Base-by-base conservation (phyloP, 2,797 vertebrate species). In the Gephyroberyx darwinii region DNA sequence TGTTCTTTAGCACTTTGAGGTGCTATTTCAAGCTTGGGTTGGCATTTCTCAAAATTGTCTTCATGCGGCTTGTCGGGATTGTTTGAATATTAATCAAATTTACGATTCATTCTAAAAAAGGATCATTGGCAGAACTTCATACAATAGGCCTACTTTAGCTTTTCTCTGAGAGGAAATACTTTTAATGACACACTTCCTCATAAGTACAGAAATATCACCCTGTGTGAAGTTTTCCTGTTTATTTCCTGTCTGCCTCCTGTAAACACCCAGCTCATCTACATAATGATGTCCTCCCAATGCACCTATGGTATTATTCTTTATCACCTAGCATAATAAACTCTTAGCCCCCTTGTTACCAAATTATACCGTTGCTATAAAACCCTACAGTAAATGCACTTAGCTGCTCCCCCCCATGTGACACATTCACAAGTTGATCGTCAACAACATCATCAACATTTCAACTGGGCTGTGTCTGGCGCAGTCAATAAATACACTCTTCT, bases 321-420 rank as follows among this genome's bases (percentile, higher is more conserved):
- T 91, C 71, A 83, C 90, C 77, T 56, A 19, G 77, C 61, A 81
- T 86, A 90, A 90, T 90, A 91, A 92, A 91, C 83, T 86, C 83
- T 77, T 82, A 72, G 71, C 51, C 87, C 82, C 84, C 84, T 88
- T 91, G 86, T 92, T 87, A 82, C 86, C 81, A 82, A 84, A 87
- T 90, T 86, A 91, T 91, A 91, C 87, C 71, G 89, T 81, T 52
- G 75, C 84, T 74, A 83, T 92, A 90, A 90, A 90, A 86, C 51
- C 61, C 71, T 56, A 72, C 81, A 61, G 81, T 82, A 67, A 51
- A 58, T 70, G 71, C 87, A 79, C 81, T 89, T 88, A 83, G 68
- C 63, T 55, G 68, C 62, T 26, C 19, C 20, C 57, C 84, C 84
- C 65, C 74, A 30, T 71, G 82, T 74, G 86, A 77, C 59, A 37